Base-by-base conservation (phyloP, 2,888 invertebrate species). In the Callosobruchus maculatus region DNA sequence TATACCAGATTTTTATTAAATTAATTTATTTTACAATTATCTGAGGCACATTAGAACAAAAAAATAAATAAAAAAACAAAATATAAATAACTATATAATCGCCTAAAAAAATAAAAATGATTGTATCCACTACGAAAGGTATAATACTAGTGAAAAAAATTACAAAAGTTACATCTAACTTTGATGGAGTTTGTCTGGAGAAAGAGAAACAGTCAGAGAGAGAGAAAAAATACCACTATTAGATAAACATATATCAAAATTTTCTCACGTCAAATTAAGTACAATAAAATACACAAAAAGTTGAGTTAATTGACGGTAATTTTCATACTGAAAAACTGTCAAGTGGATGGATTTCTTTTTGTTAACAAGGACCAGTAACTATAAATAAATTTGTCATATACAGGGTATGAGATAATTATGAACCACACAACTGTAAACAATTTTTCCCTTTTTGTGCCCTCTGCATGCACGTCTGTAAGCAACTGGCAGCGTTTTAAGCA, bases 11-110 rank as follows among this genome's bases (percentile, higher is more conserved):
- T 74, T 77, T 79, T 80, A 81, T 77, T 75, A 81, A 82, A 81
- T 79, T 80, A 81, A 78, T 81, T 81, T 81, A 81, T 80, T 80
- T 81, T 80, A 80, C 77, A 80, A 78, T 79, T 81, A 79, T 81
- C 78, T 78, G 80, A 82, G 80, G 81, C 81, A 82, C 83, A 80
- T 80, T 74, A 82, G 79, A 82, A 81, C 80, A 77, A 77, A 82
- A 79, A 81, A 78, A 80, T 79, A 78, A 80, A 80, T 76, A 77
- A 80, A 79, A n/a, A 78, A 77, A 79, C 74, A 78, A 80, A 73
- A 75, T 73, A 73, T 70, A 75, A 72, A 78, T 76, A 78, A 71
- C 75, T 80, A 78, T 71, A 69, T 75, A 21, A 21, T 49, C 3
- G 13, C 49, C 18, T 49, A 49, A 5, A 49, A 49, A 49, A 49